phyloP scores from a whole-genome alignment of 53 echinoderm and acorn worm species.

The Henricia sp. region DNA sequence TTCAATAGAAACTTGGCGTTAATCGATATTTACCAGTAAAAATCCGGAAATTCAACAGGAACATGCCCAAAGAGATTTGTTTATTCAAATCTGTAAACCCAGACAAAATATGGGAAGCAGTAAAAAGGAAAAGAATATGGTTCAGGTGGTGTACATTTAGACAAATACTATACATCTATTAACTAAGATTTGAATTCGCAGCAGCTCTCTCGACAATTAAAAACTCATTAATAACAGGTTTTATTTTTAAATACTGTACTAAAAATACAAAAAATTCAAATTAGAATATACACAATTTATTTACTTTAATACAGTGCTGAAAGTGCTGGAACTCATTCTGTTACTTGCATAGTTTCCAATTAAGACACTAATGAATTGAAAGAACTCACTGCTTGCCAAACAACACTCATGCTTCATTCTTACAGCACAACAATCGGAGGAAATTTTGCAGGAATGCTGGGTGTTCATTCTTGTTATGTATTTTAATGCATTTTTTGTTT shows the following conservation, averaged over 20 bases:
- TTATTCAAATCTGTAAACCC: too few relatives aligned
- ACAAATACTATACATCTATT: background rate
- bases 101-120: background rate
- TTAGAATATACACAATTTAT: conserved; percentile 56
- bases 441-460: too few relatives aligned
- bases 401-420: too few relatives aligned
- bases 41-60: too few relatives aligned
- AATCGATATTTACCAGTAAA: too few relatives aligned
- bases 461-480: too few relatives aligned
- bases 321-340: conserved; percentile 41
- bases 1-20: too few relatives aligned
- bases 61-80: too few relatives aligned
- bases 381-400: too few relatives aligned
- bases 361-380: conserved; percentile 64
- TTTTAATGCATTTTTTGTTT: too few relatives aligned
- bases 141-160: conserved; percentile 10
- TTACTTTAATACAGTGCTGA: conserved; percentile 55
- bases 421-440: too few relatives aligned
- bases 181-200: conserved; percentile 12
- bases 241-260: conserved; percentile 28
- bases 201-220: background rate
- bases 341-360: conserved; percentile 59
- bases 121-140: too few relatives aligned
- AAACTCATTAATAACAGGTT: conserved; percentile 35
- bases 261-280: conserved; percentile 61